These are phyloP conservation scores for Euglossa dilemma DNA, from an alignment of 1,140 invertebrate genomes.

Conservation along the genomic window DNA sequence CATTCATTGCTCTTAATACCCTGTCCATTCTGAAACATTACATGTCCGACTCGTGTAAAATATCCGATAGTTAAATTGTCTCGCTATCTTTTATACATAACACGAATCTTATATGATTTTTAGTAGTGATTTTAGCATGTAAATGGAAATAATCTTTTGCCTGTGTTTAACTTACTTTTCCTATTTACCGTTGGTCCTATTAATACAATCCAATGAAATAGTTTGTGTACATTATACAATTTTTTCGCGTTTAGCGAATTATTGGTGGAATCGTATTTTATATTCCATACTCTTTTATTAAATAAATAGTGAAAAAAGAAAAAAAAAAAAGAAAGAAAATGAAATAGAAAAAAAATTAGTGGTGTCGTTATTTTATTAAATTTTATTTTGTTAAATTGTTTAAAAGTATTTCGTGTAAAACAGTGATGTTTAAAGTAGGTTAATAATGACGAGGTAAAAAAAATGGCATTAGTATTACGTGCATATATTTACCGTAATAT, in stretches of 20 bases:
- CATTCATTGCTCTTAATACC: constrained; percentile 69
- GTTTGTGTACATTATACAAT: no score
- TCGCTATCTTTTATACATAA: no score
- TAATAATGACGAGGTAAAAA: not conserved
- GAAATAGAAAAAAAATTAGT: no score
- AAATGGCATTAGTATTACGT: not conserved
- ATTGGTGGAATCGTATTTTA: not conserved
- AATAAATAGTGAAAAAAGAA: not conserved
- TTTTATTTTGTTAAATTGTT: not conserved
- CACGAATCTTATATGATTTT: no score
- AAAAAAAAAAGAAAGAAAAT: no score
- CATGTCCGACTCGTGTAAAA: not conserved
- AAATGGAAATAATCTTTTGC: no score
- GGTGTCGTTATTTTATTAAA: not conserved
- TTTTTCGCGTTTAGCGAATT: not conserved
- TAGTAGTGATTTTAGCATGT: no score
- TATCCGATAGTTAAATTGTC: not conserved
- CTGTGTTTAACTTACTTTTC: not conserved
- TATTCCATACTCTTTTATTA: no score
- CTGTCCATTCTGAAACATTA: constrained; percentile 71
- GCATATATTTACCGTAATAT: not conserved
- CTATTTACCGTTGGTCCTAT: not conserved
- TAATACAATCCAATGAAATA: not conserved
- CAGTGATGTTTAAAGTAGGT: not conserved
- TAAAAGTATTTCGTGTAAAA: not conserved